Percentiles rank a stretch among this genome's conserved stretches.
These are phyloP conservation scores for Thecocarcelia acutangulata DNA, from an alignment of 2,888 invertebrate species.

Conservation along the genomic window DNA sequence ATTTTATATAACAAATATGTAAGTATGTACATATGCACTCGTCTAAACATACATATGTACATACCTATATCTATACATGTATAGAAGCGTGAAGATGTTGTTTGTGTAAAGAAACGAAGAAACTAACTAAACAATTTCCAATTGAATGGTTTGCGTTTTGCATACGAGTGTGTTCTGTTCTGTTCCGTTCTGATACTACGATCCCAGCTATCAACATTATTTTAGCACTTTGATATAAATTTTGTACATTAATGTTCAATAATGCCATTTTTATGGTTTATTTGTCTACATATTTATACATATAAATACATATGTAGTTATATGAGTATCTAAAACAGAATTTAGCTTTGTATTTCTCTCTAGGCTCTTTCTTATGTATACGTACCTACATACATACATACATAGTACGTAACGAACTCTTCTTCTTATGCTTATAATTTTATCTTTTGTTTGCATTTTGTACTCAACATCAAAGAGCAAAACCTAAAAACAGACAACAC, in stretches of 20 bases:
- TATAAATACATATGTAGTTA: too few species aligned
- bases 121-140: constrained; percentile 37
- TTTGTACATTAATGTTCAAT: constrained; percentile 65
- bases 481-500: constrained; percentile 39
- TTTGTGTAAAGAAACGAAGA: constrained; percentile 15
- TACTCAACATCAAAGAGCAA: constrained; percentile 39
- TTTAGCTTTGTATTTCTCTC: constrained; percentile 19
- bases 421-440: constrained; percentile 10
- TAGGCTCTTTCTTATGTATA: background rate
- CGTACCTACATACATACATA: too few species aligned
- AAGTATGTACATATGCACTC: background rate
- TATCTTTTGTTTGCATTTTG: constrained; percentile 16
- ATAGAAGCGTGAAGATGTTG: background rate
- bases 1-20: background rate
- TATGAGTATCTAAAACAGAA: constrained; percentile 28
- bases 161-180: background rate
- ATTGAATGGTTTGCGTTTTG: constrained; percentile 51
- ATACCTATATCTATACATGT: too few species aligned
- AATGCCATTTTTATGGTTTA: constrained; percentile 59
- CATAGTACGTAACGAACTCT: too few species aligned
- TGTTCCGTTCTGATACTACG: background rate
- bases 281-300: constrained; percentile 22
- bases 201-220: constrained; percentile 37
- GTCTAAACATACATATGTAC: too few species aligned
- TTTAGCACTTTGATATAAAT: constrained; percentile 47